Percentiles rank a stretch among this genome's conserved stretches.
Conservation (phyloP, 2,888 invertebrate genomes). For the Eilema depressum region DNA sequence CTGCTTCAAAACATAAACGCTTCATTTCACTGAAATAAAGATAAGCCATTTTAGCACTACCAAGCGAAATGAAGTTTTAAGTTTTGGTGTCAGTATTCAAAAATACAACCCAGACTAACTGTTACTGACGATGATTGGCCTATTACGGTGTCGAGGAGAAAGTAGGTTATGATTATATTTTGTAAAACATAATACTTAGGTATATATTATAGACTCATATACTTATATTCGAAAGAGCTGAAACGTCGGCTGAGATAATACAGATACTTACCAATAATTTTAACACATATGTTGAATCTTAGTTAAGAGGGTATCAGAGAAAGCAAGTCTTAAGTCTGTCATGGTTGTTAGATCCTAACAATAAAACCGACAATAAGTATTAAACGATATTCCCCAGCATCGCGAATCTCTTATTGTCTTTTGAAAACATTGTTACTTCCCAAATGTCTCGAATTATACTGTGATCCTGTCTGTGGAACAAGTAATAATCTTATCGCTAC, state of each 20-base stretch:
- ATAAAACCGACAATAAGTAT: slow-evolving; percentile 63
- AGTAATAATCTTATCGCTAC: slow-evolving; percentile 33
- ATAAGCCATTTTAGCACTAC: too few species aligned
- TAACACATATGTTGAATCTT: neutral
- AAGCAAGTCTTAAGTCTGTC: neutral
- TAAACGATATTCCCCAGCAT: slow-evolving; percentile 64
- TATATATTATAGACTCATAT: too few species aligned
- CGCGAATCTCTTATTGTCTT: slow-evolving; percentile 68
- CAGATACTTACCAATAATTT: too few species aligned
- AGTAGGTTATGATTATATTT: neutral
- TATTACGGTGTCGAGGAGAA: too few species aligned
- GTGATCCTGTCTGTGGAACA: slow-evolving; percentile 51
- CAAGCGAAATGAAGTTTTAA: neutral
- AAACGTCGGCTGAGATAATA: too few species aligned
- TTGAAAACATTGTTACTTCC: slow-evolving; percentile 64
- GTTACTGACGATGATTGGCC: neutral
- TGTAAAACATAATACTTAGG: too few species aligned
- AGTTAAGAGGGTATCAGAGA: neutral
- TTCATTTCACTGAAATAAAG: too few species aligned
- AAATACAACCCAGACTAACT: neutral
- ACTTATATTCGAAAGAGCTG: too few species aligned
- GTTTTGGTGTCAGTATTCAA: neutral
- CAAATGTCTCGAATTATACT: slow-evolving; percentile 57
- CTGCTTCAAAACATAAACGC: neutral
- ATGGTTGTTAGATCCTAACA: slow-evolving; percentile 48